phyloP scores from a whole-genome alignment of 2,888 invertebrate species.

The Torymus aiolomorphi region DNA sequence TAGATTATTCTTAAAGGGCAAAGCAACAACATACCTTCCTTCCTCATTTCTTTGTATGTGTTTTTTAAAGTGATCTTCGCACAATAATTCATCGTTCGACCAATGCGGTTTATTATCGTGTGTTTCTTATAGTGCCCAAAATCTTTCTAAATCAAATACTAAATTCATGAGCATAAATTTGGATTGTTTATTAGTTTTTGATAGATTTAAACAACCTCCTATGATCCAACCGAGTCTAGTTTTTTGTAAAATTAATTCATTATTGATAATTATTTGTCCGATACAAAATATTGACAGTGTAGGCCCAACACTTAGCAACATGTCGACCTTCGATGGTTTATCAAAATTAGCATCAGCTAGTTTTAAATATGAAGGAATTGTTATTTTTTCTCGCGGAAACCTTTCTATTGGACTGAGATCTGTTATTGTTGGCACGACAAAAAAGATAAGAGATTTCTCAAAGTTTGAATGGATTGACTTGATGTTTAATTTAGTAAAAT shows the following conservation, averaged over 20 bases:
- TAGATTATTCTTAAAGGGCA: conserved; percentile 56
- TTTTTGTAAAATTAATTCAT: not conserved
- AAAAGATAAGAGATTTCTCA: not conserved
- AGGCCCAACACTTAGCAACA: not conserved
- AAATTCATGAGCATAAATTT: not conserved
- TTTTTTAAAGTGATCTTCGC: conserved; percentile 15
- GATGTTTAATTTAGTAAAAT: conserved; percentile 11
- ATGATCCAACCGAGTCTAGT: conserved; percentile 23
- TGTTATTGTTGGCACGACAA: conserved; percentile 1
- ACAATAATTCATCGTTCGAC: not conserved
- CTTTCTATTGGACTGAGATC: not conserved
- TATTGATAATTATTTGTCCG: too few relatives aligned
- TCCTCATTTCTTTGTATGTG: not conserved
- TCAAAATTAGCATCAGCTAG: conserved; percentile 15
- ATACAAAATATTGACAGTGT: not conserved
- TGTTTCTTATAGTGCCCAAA: not conserved
- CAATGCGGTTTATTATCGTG: not conserved
- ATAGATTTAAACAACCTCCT: not conserved
- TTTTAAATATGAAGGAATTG: conserved; percentile 21
- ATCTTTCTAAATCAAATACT: not conserved
- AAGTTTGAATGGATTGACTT: conserved; percentile 5
- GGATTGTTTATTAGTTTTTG: not conserved
- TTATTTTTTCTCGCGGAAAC: not conserved
- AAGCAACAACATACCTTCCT: conserved; percentile 52
- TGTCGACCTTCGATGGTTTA: not conserved